phyloP scores from a whole-genome alignment of 2,797 vertebrate species.

The Knipowitschia caucasica region DNA sequence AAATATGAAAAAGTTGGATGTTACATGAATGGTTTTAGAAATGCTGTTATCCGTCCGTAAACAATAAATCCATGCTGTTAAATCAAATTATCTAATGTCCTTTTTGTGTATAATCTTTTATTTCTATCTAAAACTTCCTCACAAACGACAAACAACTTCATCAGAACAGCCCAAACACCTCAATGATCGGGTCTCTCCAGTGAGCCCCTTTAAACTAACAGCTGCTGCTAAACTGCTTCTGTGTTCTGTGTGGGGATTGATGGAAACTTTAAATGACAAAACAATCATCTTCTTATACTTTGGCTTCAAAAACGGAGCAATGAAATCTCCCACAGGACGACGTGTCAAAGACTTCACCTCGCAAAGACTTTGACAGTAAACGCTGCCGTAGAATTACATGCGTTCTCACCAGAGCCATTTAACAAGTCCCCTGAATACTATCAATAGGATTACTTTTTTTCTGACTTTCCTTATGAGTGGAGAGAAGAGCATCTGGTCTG shows the following conservation, averaged over 20 bases:
- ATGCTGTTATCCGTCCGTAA: too few relatives aligned
- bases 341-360: slow-evolving; percentile 31
- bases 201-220: slow-evolving; percentile 4
- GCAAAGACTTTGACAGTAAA: neutral
- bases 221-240: slow-evolving; percentile 2
- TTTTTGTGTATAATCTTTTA: too few relatives aligned
- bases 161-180: neutral
- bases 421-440: neutral
- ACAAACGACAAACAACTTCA: too few relatives aligned
- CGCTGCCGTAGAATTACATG: neutral
- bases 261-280: neutral
- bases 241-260: slow-evolving; percentile 5
- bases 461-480: neutral
- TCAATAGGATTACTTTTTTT: neutral
- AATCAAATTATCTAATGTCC: too few relatives aligned
- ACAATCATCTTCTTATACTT: slow-evolving; percentile 17
- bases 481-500: neutral
- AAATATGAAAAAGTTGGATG: too few relatives aligned
- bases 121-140: too few relatives aligned
- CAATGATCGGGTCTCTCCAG: neutral
- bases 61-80: too few relatives aligned
- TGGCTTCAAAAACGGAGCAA: slow-evolving; percentile 24
- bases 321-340: slow-evolving; percentile 30
- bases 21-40: too few relatives aligned
- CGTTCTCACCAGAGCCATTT: neutral